phyloP scores from a whole-genome alignment of 2,113 vertebrate species.

The Etheostoma cragini region DNA sequence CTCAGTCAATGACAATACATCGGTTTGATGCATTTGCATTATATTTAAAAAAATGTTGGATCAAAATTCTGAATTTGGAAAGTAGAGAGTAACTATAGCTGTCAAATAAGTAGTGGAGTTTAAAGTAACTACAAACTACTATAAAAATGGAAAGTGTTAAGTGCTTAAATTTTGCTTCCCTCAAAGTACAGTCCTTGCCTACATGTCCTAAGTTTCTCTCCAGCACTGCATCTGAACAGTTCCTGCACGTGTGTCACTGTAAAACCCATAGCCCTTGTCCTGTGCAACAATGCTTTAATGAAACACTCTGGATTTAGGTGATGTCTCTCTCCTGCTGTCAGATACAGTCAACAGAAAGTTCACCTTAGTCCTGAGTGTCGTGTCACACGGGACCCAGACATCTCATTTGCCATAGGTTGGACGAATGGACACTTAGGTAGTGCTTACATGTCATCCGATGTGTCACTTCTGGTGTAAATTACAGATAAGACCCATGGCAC shows the following conservation, averaged over 20 bases:
- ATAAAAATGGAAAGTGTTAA: neutral
- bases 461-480: slow-evolving; percentile 16
- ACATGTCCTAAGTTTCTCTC: neutral
- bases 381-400: neutral
- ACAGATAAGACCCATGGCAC: neutral
- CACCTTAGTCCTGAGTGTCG: neutral
- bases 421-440: neutral
- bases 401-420: neutral
- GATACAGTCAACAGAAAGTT: neutral
- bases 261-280: neutral
- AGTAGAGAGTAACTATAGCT: neutral
- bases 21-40: neutral
- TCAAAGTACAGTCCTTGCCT: neutral
- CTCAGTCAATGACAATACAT: no score
- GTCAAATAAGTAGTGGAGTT: neutral
- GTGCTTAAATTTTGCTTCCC: neutral
- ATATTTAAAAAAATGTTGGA: neutral
- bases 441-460: neutral
- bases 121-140: neutral
- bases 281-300: neutral
- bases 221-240: neutral
- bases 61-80: neutral
- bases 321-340: no score
- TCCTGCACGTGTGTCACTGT: neutral
- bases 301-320: no score